Evolutionary conservation across 2,797 vertebrate genomes (phyloP).

Genomic region (Coluber constrictor): DNA sequence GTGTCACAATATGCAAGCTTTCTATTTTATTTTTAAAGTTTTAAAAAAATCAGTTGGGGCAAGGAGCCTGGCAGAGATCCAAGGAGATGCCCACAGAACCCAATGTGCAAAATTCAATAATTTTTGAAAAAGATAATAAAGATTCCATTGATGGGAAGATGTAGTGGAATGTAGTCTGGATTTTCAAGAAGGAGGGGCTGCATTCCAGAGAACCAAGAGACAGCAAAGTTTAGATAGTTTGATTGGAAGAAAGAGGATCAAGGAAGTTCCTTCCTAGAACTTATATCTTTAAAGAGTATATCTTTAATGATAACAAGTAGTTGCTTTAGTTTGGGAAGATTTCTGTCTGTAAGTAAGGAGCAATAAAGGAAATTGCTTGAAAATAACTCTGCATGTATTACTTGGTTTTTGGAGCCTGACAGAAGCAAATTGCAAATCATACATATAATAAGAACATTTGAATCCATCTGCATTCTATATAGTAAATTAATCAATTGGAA

Average conservation of each 20-base stretch:
- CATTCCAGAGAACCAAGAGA: too few relatives aligned
- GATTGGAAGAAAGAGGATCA: too few relatives aligned
- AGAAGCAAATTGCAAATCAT: not conserved
- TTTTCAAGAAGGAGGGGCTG: too few relatives aligned
- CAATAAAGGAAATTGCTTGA: not conserved
- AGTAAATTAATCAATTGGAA: too few relatives aligned
- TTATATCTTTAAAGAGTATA: not conserved
- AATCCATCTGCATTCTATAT: too few relatives aligned
- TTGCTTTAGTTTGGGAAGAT: not conserved
- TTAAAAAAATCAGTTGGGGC: not conserved
- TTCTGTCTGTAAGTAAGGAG: not conserved
- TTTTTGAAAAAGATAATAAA: not conserved
- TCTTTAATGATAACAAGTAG: not conserved
- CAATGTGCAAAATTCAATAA: not conserved
- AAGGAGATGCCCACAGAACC: accelerated
- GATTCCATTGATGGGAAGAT: not conserved
- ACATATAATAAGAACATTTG: not conserved
- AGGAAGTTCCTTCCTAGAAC: too few relatives aligned
- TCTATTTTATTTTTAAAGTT: not conserved
- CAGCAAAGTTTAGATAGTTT: too few relatives aligned
- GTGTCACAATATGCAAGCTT: not conserved
- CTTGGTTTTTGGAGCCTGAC: not conserved
- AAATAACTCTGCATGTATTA: not conserved
- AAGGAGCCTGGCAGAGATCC: not conserved
- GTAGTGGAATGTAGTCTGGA: too few relatives aligned